phyloP scores from a whole-genome alignment of 2,888 invertebrate genomes.

The Isoperla grammatica region DNA sequence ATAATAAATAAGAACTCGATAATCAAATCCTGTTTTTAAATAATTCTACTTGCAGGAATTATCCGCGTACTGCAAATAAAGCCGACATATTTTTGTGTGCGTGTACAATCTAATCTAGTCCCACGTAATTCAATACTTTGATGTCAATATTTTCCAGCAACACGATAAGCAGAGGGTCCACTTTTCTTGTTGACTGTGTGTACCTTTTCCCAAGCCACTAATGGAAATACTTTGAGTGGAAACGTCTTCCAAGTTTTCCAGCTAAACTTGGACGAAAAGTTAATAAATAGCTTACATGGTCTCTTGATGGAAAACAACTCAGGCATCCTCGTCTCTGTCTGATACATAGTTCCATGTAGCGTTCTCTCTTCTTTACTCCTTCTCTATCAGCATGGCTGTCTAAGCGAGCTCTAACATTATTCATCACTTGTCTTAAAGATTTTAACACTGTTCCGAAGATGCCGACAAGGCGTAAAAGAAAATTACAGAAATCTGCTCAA shows the following conservation, averaged over 20 bases:
- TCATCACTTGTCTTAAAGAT: constrained; percentile 20
- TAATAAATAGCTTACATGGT: constrained; percentile 17
- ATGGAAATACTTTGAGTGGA: constrained; percentile 28
- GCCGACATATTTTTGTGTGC: too few species aligned
- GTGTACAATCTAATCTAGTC: too few species aligned
- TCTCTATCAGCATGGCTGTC: constrained; percentile 22
- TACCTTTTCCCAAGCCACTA: constrained; percentile 17
- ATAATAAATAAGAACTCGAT: too few species aligned
- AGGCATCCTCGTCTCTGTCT: background rate
- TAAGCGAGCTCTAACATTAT: constrained; percentile 23
- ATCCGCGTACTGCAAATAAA: too few species aligned
- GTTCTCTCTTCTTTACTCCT: background rate
- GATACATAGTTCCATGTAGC: background rate
- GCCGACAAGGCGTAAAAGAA: constrained; percentile 10
- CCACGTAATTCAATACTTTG: too few species aligned
- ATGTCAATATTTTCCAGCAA: too few species aligned
- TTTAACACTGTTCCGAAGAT: constrained; percentile 15
- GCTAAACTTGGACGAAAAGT: constrained; percentile 12
- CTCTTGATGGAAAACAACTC: constrained; percentile 17
- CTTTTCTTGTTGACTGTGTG: constrained; percentile 1
- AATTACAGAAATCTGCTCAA: constrained; percentile 12
- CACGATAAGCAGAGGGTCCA: background rate
- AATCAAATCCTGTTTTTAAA: too few species aligned
- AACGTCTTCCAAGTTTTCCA: constrained; percentile 24
- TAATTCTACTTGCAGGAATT: too few species aligned